These are phyloP conservation scores for Crotophaga sulcirostris DNA, from an alignment of 2,113 vertebrate species.

Conservation along the genomic window DNA sequence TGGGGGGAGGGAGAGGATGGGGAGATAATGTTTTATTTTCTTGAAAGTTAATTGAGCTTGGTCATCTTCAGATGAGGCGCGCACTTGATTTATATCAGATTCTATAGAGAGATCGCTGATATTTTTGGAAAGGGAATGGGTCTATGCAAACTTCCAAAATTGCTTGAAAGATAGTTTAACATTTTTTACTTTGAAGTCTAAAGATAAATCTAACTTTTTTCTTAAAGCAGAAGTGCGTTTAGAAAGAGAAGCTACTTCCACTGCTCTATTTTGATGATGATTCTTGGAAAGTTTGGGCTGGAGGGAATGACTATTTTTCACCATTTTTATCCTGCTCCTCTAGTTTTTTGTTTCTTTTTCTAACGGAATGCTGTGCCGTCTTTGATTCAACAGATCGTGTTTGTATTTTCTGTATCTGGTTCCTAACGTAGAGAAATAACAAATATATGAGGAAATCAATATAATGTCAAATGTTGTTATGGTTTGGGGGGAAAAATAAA, in stretches of 20 bases:
- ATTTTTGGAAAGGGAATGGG: conserved; percentile 81
- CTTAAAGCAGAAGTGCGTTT: conserved; percentile 56
- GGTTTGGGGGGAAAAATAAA: conserved; percentile 69
- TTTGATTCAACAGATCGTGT: conserved; percentile 69
- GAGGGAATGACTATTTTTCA: conserved; percentile 50
- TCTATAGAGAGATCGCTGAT: conserved; percentile 75
- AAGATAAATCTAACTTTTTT: conserved; percentile 68
- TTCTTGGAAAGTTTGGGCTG: conserved; percentile 62
- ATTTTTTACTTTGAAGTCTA: conserved; percentile 75
- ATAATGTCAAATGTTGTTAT: conserved; percentile 73
- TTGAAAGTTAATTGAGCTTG: conserved; percentile 32
- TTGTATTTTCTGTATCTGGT: conserved; percentile 76
- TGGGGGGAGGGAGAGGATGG: conserved; percentile 26
- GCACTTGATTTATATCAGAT: conserved; percentile 68
- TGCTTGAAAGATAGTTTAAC: conserved; percentile 76
- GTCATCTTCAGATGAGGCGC: conserved; percentile 44
- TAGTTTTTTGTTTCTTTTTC: conserved; percentile 60
- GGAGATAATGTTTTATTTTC: conserved; percentile 70
- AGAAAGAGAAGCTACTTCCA: conserved; percentile 65
- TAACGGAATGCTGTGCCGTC: conserved; percentile 67
- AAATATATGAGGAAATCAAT: conserved; percentile 75
- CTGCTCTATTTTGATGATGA: conserved; percentile 68
- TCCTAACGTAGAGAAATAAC: conserved; percentile 77
- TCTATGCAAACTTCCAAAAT: conserved; percentile 81
- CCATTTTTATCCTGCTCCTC: conserved; percentile 60